These are phyloP conservation scores for Atherinosoma microstoma DNA, from an alignment of 2,797 vertebrate genomes.

Conservation along the genomic window DNA sequence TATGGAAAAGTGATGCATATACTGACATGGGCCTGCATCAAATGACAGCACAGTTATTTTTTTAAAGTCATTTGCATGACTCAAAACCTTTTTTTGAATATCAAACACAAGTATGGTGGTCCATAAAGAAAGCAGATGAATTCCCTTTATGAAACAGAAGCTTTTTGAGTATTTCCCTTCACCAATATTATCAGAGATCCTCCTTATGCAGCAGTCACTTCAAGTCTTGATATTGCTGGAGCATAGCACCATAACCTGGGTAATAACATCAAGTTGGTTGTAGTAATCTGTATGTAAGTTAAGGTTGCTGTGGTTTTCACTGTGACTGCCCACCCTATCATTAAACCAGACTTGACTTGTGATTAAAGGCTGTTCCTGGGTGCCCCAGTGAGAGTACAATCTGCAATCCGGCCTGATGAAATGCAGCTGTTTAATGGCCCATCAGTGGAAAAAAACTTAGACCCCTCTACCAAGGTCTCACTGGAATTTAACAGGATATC, in stretches of 20 bases:
- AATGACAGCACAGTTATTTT: neutral
- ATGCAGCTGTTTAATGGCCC: constrained; percentile 54
- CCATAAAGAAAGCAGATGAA: constrained; percentile 23
- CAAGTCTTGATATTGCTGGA: constrained; percentile 18
- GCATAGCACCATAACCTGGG: constrained; percentile 16
- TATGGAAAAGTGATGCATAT: constrained; percentile 31
- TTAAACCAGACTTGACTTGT: constrained; percentile 50
- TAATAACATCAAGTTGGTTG: constrained; percentile 30
- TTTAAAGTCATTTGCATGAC: constrained; percentile 12
- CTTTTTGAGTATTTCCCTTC: constrained; percentile 25
- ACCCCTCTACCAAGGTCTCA: constrained; percentile 19
- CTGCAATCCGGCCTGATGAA: constrained; percentile 54
- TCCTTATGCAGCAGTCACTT: constrained; percentile 18
- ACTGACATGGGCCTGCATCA: constrained; percentile 15
- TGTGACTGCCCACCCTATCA: constrained; percentile 35
- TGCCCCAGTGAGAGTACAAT: constrained; percentile 47
- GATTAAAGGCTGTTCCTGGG: constrained; percentile 56
- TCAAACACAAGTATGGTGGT: constrained; percentile 5
- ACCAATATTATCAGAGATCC: neutral
- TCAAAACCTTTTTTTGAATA: constrained; percentile 32
- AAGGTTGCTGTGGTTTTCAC: constrained; percentile 44
- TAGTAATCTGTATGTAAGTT: constrained; percentile 36
- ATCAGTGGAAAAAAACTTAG: constrained; percentile 42
- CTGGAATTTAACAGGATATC: constrained; percentile 49
- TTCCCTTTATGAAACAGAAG: constrained; percentile 15